phyloP scores from a whole-genome alignment of 2,797 vertebrate genomes.

The Peromyscus melanophrys region DNA sequence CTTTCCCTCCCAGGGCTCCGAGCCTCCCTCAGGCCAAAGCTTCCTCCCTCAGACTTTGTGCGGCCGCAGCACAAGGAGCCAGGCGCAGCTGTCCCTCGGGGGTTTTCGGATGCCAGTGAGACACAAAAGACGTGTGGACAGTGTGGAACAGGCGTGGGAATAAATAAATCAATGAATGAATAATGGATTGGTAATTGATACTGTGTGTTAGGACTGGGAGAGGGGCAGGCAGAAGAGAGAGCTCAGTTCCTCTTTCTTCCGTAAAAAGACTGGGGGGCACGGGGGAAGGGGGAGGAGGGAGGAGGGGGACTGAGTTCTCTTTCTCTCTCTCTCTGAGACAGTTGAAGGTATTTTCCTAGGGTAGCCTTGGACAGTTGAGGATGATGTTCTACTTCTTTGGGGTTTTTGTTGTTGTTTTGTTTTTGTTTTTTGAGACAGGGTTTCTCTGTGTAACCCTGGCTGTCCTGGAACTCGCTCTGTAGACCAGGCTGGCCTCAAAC shows the following conservation, averaged over 20 bases:
- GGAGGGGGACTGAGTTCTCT: neutral
- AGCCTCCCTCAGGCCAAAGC: too few relatives aligned
- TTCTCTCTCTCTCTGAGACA: neutral
- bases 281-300: neutral
- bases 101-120: neutral
- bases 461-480: neutral
- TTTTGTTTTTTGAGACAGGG: neutral
- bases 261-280: neutral
- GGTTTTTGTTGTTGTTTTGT: too few relatives aligned
- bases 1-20: neutral
- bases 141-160: neutral
- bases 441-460: neutral
- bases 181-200: slow-evolving; percentile 24
- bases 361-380: neutral
- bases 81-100: neutral
- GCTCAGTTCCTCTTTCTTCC: neutral
- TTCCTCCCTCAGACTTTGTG: neutral
- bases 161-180: neutral
- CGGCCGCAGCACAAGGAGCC: neutral
- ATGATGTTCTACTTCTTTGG: neutral
- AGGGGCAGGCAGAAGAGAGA: neutral
- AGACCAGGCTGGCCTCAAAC: neutral
- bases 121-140: neutral
- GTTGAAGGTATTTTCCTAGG: neutral
- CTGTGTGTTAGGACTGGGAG: neutral